Conservation (phyloP, 2,113 vertebrate genomes). For the Microtus richardsoni region DNA sequence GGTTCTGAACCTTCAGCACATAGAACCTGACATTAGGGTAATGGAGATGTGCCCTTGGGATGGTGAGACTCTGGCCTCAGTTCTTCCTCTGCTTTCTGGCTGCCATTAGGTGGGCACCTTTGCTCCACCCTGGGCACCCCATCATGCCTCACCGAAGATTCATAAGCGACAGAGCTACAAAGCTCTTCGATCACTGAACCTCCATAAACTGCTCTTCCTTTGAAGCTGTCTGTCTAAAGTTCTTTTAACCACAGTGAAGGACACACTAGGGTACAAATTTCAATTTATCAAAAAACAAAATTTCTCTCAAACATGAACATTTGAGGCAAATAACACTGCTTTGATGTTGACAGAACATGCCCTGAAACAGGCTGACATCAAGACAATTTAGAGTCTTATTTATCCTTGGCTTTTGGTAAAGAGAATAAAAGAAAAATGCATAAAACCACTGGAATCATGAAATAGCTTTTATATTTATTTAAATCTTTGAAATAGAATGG, state of each 20-base stretch:
- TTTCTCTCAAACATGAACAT: constrained; percentile 14
- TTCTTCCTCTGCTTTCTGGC: neutral
- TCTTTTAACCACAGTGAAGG: neutral
- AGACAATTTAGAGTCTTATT: constrained; percentile 17
- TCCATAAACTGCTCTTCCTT: neutral
- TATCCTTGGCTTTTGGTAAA: neutral
- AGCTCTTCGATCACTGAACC: neutral
- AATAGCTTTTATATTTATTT: neutral
- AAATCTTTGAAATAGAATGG: neutral
- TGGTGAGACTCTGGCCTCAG: no score
- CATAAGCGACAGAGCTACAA: neutral
- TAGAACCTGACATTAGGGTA: no score
- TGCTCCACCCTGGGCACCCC: neutral
- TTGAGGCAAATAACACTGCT: constrained; percentile 28
- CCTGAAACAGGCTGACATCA: neutral
- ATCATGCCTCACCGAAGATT: neutral
- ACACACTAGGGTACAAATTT: neutral
- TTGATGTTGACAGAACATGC: neutral
- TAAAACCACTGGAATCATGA: neutral
- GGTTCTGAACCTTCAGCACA: neutral
- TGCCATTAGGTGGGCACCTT: neutral
- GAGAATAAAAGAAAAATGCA: neutral
- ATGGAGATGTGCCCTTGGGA: neutral
- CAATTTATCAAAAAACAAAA: constrained; percentile 10
- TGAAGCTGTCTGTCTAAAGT: neutral